phyloP scores from a whole-genome alignment of 2,113 vertebrate genomes.

The Pteronura brasiliensis region DNA sequence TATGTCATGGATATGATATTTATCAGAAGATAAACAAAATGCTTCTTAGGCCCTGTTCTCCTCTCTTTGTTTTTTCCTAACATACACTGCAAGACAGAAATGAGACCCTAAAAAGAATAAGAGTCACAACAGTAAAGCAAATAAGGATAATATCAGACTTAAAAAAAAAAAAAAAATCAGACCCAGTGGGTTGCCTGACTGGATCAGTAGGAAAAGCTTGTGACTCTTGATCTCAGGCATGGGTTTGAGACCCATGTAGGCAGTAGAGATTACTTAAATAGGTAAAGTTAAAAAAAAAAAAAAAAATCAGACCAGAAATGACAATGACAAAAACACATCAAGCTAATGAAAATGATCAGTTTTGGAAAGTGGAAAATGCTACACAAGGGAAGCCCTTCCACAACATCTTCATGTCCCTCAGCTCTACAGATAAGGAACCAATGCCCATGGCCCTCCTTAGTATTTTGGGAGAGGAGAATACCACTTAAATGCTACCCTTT shows the following conservation, averaged over 20 bases:
- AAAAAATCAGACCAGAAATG: background rate
- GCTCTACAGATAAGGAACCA: background rate
- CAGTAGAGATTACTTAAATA: background rate
- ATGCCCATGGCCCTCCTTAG: background rate
- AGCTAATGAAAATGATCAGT: background rate
- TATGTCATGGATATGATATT: too few relatives aligned
- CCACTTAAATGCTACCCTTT: background rate
- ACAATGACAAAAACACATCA: constrained; percentile 15
- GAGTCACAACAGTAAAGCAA: background rate
- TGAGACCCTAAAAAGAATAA: background rate
- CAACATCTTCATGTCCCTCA: background rate
- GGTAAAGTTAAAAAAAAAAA: background rate
- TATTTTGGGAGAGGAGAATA: background rate
- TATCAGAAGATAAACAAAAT: background rate
- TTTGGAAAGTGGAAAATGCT: constrained; percentile 1
- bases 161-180: background rate
- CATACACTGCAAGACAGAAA: background rate
- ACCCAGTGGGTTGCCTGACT: background rate
- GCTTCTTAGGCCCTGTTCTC: background rate
- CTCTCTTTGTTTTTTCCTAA: background rate
- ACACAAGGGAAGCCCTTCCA: background rate
- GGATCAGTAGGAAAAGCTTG: background rate
- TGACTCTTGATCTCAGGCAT: background rate
- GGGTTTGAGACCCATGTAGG: background rate
- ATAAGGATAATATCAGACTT: background rate